Percentiles rank a stretch among this genome's conserved stretches.
Evolutionary conservation across 2,797 vertebrate genomes (phyloP).

Genomic region (Gorsachius magnificus): DNA sequence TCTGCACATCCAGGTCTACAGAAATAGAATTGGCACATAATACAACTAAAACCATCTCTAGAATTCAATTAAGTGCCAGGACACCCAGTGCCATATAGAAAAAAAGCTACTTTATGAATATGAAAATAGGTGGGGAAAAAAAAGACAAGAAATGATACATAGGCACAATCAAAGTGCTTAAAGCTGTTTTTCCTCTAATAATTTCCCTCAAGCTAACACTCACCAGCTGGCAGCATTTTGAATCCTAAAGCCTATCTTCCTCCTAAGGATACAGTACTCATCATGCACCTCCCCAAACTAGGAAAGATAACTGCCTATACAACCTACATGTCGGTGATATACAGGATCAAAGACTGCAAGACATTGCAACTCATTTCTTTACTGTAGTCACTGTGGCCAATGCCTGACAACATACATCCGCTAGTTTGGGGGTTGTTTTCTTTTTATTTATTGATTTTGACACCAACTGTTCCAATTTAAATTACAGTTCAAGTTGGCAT

Average conservation of each 20-base stretch:
- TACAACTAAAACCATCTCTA: not conserved
- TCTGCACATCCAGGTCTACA: not conserved
- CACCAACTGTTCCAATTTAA: not conserved
- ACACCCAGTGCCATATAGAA: not conserved
- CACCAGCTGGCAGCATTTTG: not conserved
- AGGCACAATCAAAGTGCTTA: not conserved
- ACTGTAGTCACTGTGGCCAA: not conserved
- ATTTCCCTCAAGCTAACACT: not conserved
- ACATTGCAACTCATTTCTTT: not conserved
- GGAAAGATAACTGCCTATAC: not conserved
- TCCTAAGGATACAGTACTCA: not conserved
- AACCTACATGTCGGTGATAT: not conserved
- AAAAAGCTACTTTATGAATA: not conserved
- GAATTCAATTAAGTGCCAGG: not conserved
- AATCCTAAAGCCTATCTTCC: not conserved
- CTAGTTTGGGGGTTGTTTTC: not conserved
- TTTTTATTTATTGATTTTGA: not conserved
- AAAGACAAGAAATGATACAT: not conserved
- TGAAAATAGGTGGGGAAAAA: not conserved
- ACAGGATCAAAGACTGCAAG: not conserved
- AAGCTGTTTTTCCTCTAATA: not conserved
- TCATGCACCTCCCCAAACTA: not conserved
- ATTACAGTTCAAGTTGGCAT: not conserved
- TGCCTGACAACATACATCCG: not conserved
- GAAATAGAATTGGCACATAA: not conserved